phyloP scores from a whole-genome alignment of 2,113 vertebrate species.

The Notothenia rossii region DNA sequence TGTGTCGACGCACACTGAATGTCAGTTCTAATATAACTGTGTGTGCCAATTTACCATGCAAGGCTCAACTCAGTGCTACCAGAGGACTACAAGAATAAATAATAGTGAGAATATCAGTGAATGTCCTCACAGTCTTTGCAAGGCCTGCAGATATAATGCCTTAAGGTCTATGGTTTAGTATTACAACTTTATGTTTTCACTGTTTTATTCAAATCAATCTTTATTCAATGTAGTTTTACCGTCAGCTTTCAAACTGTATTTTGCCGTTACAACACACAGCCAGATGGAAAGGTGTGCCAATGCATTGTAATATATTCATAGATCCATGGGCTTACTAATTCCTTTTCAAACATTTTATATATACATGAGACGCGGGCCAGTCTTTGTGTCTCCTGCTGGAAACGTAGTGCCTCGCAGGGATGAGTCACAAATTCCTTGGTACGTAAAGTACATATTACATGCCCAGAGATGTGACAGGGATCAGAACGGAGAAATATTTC shows the following conservation, averaged over 20 bases:
- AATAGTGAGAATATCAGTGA: not conserved
- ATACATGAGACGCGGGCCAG: too few relatives aligned
- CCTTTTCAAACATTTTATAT: slow-evolving; percentile 40
- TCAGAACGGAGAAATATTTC: not conserved
- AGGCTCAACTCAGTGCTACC: not conserved
- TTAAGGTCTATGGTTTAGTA: not conserved
- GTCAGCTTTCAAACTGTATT: not conserved
- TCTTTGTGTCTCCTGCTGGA: slow-evolving; percentile 16
- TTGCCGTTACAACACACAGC: not conserved
- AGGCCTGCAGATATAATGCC: not conserved
- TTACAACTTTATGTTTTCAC: not conserved
- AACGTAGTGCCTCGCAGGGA: slow-evolving; percentile 26
- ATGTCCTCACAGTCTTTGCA: not conserved
- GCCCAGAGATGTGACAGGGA: not conserved
- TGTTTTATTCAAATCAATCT: not conserved
- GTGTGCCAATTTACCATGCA: not conserved
- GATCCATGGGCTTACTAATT: slow-evolving; percentile 25
- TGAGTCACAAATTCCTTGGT: slow-evolving; percentile 46
- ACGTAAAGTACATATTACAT: slow-evolving; percentile 41
- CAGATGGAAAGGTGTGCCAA: slow-evolving; percentile 13
- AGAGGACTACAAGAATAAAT: slow-evolving; percentile 1
- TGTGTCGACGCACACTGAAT: not conserved
- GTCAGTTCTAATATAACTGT: not conserved
- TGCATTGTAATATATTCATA: slow-evolving; percentile 25
- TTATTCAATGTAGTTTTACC: not conserved